Evolutionary conservation across 2,113 vertebrate species (phyloP).

Genomic region (Thunnus thynnus): DNA sequence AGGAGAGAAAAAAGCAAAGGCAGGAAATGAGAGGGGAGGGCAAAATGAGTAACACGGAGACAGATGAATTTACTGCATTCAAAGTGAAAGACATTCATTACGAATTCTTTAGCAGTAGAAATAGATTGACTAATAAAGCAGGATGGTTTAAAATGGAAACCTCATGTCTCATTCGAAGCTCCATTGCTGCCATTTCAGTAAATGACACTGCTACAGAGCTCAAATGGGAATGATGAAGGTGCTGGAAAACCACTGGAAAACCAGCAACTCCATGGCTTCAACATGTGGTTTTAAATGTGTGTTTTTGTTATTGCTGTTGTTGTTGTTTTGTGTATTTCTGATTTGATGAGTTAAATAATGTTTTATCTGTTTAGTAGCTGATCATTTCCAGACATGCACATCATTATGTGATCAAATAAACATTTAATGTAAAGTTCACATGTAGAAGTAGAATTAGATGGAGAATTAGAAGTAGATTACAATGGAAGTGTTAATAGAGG

Average conservation of each 20-base stretch:
- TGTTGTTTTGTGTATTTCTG: too few species aligned
- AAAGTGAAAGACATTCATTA: conserved; percentile 38
- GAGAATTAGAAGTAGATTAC: too few species aligned
- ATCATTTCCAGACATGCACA: too few species aligned
- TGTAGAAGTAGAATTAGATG: too few species aligned
- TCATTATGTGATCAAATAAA: too few species aligned
- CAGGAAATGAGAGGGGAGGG: conserved; percentile 60
- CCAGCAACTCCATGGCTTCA: not conserved
- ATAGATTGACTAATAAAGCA: conserved; percentile 14
- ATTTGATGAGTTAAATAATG: too few species aligned
- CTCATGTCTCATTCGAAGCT: conserved; percentile 20
- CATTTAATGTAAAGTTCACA: too few species aligned
- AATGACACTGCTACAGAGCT: conserved; percentile 28
- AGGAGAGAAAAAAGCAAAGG: conserved; percentile 1
- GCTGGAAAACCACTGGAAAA: not conserved
- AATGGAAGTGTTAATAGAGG: too few species aligned
- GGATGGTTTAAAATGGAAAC: conserved; percentile 39
- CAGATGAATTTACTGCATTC: conserved; percentile 36
- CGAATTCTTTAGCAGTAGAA: conserved; percentile 25
- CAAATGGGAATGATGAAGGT: not conserved
- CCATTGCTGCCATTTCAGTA: conserved; percentile 10
- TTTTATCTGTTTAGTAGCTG: too few species aligned
- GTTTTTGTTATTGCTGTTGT: too few species aligned
- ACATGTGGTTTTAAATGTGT: too few species aligned
- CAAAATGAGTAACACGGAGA: conserved; percentile 43